Base-by-base conservation (phyloP, 1,140 invertebrate genomes). In the Sminthurinus signatus region DNA sequence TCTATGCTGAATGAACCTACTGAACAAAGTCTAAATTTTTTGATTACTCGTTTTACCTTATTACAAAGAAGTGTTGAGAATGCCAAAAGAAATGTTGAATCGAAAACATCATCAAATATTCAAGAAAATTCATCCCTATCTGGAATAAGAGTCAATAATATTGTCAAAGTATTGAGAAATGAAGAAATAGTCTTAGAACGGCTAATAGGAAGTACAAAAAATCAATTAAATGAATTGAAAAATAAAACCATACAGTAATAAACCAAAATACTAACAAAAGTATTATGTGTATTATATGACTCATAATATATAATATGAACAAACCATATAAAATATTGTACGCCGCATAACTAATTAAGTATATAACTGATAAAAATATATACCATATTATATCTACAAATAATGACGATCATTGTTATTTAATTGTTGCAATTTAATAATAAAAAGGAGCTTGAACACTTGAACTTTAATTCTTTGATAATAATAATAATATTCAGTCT, bases 181-280 rank as follows among this genome's bases (percentile, higher is more conserved):
- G 70, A 72, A 55, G 27, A 61, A 27, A 67, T 62, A 36, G 43
- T 72, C 25, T 59, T 72, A 23, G 67, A 69, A 51, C 57, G 64
- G 50, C 55, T 72, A 3, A 39, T 54, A 0, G 28, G 44, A 52
- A 58, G 54, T 60, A 43, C 57, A 31, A 59, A 67, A 3, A 46
- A 63, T 28, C 32, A 60, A 23, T 17, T 56, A 44, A 60, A 50
- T 28, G 21, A 55, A 52, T 44, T 56, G n/a, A n/a, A 5, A 48
- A 21, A 5, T 48, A 5, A 21, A n/a, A 21, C 23, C n/a, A 48
- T 48, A 42, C n/a, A 12, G 10, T 42, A 42, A 42, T n/a, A 42
- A 10, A n/a, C n/a, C 10, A n/a, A 42, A 42, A 42, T 42, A n/a
- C 39, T 10, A n/a, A 42, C 10, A n/a, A 42, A 42, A 42, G n/a